Evolutionary conservation across 2,797 vertebrate species (phyloP).

Genomic region (Coluber constrictor): DNA sequence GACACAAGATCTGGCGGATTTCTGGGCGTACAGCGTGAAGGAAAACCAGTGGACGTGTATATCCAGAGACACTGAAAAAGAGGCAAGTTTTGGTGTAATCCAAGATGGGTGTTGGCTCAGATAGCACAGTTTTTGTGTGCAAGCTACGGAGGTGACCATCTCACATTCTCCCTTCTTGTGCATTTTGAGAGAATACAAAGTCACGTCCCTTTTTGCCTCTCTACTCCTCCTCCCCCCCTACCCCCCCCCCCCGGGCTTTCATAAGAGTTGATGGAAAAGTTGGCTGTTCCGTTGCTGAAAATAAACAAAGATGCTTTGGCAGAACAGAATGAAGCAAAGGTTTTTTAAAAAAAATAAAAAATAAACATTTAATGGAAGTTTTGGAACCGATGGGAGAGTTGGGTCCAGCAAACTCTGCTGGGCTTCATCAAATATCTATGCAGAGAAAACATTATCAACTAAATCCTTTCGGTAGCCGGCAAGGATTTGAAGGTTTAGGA

Average conservation of each 20-base stretch:
- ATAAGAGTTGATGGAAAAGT: conserved; percentile 30
- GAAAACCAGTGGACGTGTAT: conserved; percentile 98
- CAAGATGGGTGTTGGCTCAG: neutral
- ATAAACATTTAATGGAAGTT: conserved; percentile 21
- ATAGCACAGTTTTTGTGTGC: neutral
- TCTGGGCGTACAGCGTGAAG: conserved; percentile 97
- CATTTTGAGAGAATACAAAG: neutral
- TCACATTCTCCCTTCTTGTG: neutral
- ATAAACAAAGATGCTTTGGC: conserved; percentile 29
- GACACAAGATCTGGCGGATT: conserved; percentile 97
- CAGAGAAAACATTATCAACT: conserved; percentile 8
- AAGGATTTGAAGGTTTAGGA: conserved; percentile 26
- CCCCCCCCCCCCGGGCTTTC: neutral
- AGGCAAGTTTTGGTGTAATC: conserved; percentile 71
- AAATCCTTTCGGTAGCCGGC: neutral
- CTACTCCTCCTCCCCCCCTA: too few species aligned
- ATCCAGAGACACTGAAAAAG: conserved; percentile 97
- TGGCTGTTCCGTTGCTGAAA: conserved; percentile 47
- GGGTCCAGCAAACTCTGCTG: conserved; percentile 1
- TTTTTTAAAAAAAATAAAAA: neutral
- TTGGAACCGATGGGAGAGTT: conserved; percentile 32
- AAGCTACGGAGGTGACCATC: neutral
- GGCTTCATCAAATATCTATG: conserved; percentile 21
- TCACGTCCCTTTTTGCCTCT: conserved; percentile 3
- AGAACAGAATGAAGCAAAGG: conserved; percentile 10